These are phyloP conservation scores for Archocentrus centrarchus DNA, from an alignment of 2,113 vertebrate species.

Conservation along the genomic window DNA sequence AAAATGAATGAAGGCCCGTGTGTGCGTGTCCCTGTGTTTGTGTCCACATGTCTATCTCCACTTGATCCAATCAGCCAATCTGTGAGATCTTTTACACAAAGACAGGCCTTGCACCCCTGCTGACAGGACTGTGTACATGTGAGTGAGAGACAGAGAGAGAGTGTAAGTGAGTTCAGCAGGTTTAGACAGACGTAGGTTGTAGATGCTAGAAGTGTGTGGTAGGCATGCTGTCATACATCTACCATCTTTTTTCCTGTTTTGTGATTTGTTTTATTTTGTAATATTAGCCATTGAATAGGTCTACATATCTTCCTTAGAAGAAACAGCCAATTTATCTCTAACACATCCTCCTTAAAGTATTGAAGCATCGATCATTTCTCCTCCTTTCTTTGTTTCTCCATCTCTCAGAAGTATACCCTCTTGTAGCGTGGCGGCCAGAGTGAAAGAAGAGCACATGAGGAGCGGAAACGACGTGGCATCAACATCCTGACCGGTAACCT, in stretches of 20 bases:
- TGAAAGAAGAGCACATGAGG: slow-evolving; percentile 92
- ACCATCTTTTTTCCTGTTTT: neutral
- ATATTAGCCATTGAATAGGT: neutral
- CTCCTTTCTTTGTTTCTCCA: neutral
- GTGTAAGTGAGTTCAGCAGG: neutral
- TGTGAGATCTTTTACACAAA: slow-evolving; percentile 49
- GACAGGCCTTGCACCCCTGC: slow-evolving; percentile 14
- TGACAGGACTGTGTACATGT: neutral
- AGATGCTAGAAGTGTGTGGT: neutral
- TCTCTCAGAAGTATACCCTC: slow-evolving; percentile 72
- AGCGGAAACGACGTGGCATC: slow-evolving; percentile 81
- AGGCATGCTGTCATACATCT: neutral
- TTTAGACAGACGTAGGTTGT: neutral
- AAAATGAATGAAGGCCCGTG: slow-evolving; percentile 61
- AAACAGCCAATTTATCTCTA: neutral
- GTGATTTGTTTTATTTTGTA: neutral
- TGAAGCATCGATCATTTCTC: neutral
- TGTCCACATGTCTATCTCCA: slow-evolving; percentile 13
- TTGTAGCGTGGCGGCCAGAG: slow-evolving; percentile 81
- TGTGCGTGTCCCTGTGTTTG: slow-evolving; percentile 20
- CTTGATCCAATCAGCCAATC: slow-evolving; percentile 41
- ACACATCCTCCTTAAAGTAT: neutral
- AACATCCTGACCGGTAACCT: slow-evolving; percentile 75
- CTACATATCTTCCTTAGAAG: neutral
- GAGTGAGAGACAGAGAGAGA: neutral